A percentile compares a stretch with the other conserved stretches of the same genome.
Evolutionary conservation across 2,797 vertebrate genomes (phyloP).

Genomic region (Typhlichthys subterraneus): DNA sequence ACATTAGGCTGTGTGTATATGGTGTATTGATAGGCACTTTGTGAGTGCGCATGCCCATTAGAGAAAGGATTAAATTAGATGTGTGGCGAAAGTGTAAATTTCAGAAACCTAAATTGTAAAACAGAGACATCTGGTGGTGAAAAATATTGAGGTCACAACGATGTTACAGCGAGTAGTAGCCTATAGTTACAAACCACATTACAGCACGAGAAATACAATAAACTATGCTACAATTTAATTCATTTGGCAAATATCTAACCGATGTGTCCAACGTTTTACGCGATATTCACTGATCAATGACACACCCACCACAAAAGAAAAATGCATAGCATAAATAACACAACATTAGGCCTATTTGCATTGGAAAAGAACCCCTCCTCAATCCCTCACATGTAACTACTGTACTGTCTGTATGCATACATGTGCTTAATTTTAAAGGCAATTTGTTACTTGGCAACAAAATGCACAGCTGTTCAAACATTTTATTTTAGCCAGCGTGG

Average conservation of each 20-base stretch:
- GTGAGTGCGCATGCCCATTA: conserved; percentile 13
- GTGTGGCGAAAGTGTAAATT: neutral
- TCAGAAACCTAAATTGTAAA: conserved; percentile 4
- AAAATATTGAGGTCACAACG: neutral
- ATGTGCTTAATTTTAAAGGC: conserved; percentile 31
- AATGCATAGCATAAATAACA: no score
- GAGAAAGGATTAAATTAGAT: neutral
- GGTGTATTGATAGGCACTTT: conserved; percentile 31
- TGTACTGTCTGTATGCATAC: conserved; percentile 34
- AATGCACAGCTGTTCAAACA: conserved; percentile 72
- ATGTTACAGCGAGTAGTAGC: neutral
- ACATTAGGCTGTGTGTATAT: conserved; percentile 58
- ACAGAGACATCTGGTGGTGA: conserved; percentile 68
- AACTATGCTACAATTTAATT: neutral
- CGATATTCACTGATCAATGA: no score
- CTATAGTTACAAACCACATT: neutral
- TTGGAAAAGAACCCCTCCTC: neutral
- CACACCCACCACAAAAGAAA: neutral
- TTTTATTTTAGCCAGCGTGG: conserved; percentile 52
- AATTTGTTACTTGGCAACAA: conserved; percentile 47
- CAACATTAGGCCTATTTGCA: no score
- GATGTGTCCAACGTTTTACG: neutral
- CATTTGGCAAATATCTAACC: neutral
- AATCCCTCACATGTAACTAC: neutral
- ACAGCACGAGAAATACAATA: neutral